Conservation (phyloP, 2,888 invertebrate genomes). For the Linyphia triangularis region DNA sequence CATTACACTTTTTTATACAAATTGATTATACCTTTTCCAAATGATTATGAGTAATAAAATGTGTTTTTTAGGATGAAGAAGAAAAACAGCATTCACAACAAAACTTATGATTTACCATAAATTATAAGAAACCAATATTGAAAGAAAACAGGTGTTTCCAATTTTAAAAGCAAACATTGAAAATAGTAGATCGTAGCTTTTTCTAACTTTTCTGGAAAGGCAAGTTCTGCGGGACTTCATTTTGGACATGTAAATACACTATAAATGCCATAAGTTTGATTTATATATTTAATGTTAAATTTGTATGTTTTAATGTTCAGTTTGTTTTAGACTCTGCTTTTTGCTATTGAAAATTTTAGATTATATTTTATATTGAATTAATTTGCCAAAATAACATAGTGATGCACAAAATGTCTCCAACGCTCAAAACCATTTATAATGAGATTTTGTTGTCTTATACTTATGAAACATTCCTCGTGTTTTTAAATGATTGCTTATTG, state of each 20-base stretch:
- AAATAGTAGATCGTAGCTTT: neutral
- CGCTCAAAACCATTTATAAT: neutral
- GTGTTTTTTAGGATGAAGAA: constrained; percentile 44
- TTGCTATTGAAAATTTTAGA: neutral
- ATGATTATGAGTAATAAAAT: neutral
- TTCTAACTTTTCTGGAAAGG: constrained; percentile 3
- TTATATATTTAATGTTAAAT: constrained; percentile 8
- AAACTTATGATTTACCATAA: constrained; percentile 30
- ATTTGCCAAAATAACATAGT: constrained; percentile 43
- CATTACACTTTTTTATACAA: too few species aligned
- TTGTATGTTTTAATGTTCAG: constrained; percentile 20
- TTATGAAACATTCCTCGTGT: neutral
- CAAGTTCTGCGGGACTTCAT: constrained; percentile 6
- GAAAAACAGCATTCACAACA: constrained; percentile 50
- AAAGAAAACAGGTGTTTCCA: constrained; percentile 27
- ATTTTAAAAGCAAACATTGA: neutral
- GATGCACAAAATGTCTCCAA: constrained; percentile 25
- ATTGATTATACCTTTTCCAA: too few species aligned
- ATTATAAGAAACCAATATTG: neutral
- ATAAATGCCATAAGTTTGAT: constrained; percentile 10
- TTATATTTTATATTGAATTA: neutral
- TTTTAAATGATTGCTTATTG: neutral
- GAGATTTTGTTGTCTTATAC: neutral
- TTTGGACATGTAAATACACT: constrained; percentile 44
- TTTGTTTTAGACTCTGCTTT: constrained; percentile 8